Base-by-base conservation (phyloP, 2,888 invertebrate genomes). In the Hypolimnas misippus region DNA sequence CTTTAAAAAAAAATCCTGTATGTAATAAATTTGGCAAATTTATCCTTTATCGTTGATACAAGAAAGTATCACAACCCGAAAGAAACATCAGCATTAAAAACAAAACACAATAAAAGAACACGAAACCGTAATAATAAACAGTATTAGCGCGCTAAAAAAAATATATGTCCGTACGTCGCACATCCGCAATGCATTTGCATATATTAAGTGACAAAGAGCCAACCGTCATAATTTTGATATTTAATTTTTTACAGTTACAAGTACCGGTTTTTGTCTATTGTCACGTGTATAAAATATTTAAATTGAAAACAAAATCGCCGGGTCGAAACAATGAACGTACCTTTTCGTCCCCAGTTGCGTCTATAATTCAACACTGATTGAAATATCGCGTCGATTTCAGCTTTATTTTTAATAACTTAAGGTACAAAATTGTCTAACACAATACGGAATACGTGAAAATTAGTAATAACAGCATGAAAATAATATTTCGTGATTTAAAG, bases 231-330 rank as follows among this genome's bases (percentile, higher is more conserved):
- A 89, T 89, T 90, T 87, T 84, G 84, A 87, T 89, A 87, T 90
- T 88, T 89, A 89, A 89, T 92, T 91, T 89, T 90, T 86, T 86
- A 89, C 89, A 80, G 84, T 87, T 83, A 89, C 89, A 89, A 91
- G 91, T 91, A 92, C 91, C 89, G 89, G 89, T 89, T 87, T 82
- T 84, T 80, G 80, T 88, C 89, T 89, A 89, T 91, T 91, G 90
- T 90, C 87, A 84, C 83, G 73, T 78, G 86, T 81, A 84, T 87
- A 86, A 89, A 87, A 87, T 90, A 89, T 92, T 91, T 85, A 89
- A 91, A 90, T 91, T 84, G 80, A 83, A 78, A 90, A 89, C 89
- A 86, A 86, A 89, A 87, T 88, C 84, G 81, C 76, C 81, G 84
- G 82, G 77, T 78, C 87, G 84, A 91, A 91, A 90, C 90, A 92